Conservation (phyloP, 2,797 vertebrate genomes). For the Diglossa cyanea region DNA sequence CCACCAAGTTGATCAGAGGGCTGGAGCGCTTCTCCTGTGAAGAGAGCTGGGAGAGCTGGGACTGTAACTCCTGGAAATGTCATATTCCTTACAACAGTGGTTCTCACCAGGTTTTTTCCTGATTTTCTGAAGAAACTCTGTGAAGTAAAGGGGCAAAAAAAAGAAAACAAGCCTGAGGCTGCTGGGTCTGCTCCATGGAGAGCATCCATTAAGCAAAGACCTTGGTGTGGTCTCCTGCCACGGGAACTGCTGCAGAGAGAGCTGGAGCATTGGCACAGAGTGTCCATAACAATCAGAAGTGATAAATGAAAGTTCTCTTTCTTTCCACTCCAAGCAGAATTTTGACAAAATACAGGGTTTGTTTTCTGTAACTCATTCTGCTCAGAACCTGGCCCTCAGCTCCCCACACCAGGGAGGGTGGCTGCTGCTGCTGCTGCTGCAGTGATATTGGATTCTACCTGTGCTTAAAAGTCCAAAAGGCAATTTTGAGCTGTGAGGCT, state of each 20-base stretch:
- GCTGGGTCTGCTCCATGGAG: background rate
- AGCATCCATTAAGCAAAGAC: background rate
- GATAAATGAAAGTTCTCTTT: background rate
- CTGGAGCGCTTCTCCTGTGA: background rate
- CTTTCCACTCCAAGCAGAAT: background rate
- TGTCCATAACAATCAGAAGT: background rate
- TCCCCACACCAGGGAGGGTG: background rate
- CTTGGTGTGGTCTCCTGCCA: background rate
- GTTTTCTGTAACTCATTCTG: background rate
- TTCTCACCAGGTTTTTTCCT: background rate
- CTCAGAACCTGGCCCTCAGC: background rate
- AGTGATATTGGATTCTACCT: background rate
- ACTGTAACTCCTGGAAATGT: background rate
- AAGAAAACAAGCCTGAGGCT: background rate
- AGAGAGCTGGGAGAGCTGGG: background rate
- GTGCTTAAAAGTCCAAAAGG: background rate
- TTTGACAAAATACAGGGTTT: background rate
- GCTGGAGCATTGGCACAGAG: background rate
- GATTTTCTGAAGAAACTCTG: background rate
- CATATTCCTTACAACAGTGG: background rate
- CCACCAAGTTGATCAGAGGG: too few relatives aligned
- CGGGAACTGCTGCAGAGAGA: background rate
- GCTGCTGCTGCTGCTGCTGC: background rate
- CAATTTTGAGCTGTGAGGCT: background rate
- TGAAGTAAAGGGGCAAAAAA: background rate